These are phyloP conservation scores for Ctenochaetus hawaiiensis DNA, from an alignment of 2,797 vertebrate species.

Conservation along the genomic window DNA sequence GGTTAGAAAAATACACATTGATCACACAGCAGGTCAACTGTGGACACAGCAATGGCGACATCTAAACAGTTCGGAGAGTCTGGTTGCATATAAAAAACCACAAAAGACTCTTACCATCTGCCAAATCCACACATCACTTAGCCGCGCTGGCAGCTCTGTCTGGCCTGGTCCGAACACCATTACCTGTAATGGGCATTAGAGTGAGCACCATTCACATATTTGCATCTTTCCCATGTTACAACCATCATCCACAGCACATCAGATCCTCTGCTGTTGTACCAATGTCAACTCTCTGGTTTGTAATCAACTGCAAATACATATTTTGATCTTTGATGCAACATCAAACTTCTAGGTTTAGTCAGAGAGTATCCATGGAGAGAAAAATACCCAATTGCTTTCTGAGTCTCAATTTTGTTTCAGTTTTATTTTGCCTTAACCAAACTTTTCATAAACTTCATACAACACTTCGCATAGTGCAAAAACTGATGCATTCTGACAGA, in stretches of 20 bases:
- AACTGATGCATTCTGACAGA: too few relatives aligned
- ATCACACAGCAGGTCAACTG: too few relatives aligned
- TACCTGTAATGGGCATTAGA: constrained; percentile 76
- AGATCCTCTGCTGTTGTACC: background rate
- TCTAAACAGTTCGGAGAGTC: background rate
- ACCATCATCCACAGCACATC: background rate
- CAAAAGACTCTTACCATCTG: constrained; percentile 86
- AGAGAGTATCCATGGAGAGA: too few relatives aligned
- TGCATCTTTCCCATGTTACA: background rate
- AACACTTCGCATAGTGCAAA: too few relatives aligned
- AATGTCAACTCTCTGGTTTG: too few relatives aligned
- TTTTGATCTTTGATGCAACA: background rate
- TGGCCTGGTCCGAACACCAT: constrained; percentile 87
- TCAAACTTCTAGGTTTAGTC: too few relatives aligned
- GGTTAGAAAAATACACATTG: too few relatives aligned
- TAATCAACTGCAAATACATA: background rate
- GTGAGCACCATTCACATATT: background rate
- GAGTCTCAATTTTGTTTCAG: too few relatives aligned
- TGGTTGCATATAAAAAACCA: background rate
- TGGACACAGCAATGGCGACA: too few relatives aligned
- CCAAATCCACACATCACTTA: constrained; percentile 94
- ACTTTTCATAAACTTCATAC: too few relatives aligned
- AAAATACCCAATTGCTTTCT: too few relatives aligned
- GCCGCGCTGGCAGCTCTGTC: constrained; percentile 71
- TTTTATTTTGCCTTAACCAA: too few relatives aligned